Conservation (phyloP, 2,797 vertebrate genomes). For the Eospalax fontanierii region DNA sequence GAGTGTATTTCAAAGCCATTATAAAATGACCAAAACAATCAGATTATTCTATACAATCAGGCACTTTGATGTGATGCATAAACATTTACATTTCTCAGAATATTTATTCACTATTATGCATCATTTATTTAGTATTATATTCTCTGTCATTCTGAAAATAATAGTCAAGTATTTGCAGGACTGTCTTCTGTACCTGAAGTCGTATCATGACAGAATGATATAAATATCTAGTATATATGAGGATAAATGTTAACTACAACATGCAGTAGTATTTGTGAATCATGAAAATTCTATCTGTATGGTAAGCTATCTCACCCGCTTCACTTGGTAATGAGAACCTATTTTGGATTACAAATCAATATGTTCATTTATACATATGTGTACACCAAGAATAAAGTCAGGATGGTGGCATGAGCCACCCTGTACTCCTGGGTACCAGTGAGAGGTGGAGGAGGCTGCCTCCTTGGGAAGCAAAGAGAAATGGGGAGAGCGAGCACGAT, state of each 20-base stretch:
- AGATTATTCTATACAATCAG: slow-evolving; percentile 49
- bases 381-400: neutral
- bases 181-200: neutral
- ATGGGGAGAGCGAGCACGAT: rapidly evolving
- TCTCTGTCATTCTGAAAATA: slow-evolving; percentile 10
- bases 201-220: neutral
- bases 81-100: neutral
- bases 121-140: neutral
- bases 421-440: neutral
- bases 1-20: neutral
- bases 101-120: neutral
- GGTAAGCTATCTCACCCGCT: too few relatives aligned
- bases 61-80: neutral
- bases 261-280: neutral
- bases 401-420: neutral
- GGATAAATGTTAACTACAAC: neutral
- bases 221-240: neutral
- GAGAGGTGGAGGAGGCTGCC: too few relatives aligned
- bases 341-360: neutral
- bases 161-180: neutral
- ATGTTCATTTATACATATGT: neutral
- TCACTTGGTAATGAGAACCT: neutral
- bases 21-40: neutral
- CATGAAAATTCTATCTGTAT: neutral
- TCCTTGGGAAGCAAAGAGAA: neutral